Evolutionary conservation across 2,113 vertebrate species (phyloP).

Genomic region (Xenus cinereus): DNA sequence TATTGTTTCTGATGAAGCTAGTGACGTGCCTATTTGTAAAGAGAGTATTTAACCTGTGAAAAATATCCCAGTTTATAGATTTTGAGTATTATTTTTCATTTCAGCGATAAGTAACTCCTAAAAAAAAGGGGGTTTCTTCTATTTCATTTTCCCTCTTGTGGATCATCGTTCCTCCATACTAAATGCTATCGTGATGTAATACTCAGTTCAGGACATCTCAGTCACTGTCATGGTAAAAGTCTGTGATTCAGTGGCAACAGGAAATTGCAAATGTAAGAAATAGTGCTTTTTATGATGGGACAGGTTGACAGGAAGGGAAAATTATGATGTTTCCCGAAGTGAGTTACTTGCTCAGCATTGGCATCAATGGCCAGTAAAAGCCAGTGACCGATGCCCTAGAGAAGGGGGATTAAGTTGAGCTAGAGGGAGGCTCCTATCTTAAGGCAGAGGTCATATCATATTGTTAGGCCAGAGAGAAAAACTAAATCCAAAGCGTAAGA

Average conservation of each 20-base stretch:
- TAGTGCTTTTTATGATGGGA: background rate
- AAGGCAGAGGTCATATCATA: background rate
- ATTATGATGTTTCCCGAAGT: background rate
- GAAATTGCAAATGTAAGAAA: background rate
- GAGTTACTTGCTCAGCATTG: background rate
- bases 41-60: background rate
- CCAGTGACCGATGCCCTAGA: fast-evolving
- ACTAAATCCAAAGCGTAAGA: background rate
- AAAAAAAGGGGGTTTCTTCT: background rate
- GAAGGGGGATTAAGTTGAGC: background rate
- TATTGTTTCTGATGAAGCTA: background rate
- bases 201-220: background rate
- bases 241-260: background rate
- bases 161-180: background rate
- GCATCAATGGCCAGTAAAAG: background rate
- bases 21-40: background rate
- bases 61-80: background rate
- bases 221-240: background rate
- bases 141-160: background rate
- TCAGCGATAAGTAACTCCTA: background rate
- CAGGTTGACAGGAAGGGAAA: background rate
- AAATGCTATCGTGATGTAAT: background rate
- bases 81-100: background rate
- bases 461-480: background rate
- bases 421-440: background rate